Evolutionary conservation across 2,797 vertebrate genomes (phyloP).

Genomic region (Tiaroga cobitis): DNA sequence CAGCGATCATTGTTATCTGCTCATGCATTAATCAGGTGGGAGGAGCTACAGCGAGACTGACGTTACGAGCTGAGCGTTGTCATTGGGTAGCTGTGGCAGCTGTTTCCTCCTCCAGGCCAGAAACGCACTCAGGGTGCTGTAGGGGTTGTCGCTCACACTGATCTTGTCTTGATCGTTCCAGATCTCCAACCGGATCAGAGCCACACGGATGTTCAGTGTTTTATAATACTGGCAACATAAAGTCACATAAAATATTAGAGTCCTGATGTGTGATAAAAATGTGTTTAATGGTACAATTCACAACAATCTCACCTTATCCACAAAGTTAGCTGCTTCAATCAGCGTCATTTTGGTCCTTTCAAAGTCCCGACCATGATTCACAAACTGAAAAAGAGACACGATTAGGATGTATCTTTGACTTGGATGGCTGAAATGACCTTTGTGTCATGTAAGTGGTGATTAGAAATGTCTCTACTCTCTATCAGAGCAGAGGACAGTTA

Average conservation of each 20-base stretch:
- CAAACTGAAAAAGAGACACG: slow-evolving; percentile 78
- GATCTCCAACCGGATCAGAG: slow-evolving; percentile 91
- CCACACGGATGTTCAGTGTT: slow-evolving; percentile 89
- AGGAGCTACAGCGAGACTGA: slow-evolving; percentile 68
- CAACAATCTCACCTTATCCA: slow-evolving; percentile 88
- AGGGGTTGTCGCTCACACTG: slow-evolving; percentile 87
- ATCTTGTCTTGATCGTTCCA: slow-evolving; percentile 88
- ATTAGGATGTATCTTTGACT: slow-evolving; percentile 17
- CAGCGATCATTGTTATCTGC: not conserved
- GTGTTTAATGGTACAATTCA: not conserved
- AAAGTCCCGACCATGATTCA: slow-evolving; percentile 80
- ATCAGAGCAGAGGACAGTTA: not conserved
- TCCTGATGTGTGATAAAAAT: not conserved
- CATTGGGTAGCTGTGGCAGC: slow-evolving; percentile 82
- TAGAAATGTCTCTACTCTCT: not conserved
- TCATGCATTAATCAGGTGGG: not conserved
- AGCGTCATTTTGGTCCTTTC: slow-evolving; percentile 85
- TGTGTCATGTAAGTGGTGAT: not conserved
- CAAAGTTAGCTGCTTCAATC: slow-evolving; percentile 91
- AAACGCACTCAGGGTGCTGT: slow-evolving; percentile 90
- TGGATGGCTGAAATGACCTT: slow-evolving; percentile 8
- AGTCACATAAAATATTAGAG: slow-evolving; percentile 5
- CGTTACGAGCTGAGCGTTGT: slow-evolving; percentile 97
- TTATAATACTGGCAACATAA: slow-evolving; percentile 87
- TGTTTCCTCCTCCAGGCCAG: slow-evolving; percentile 92